phyloP scores from a whole-genome alignment of 2,797 vertebrate genomes.

The Coregonus ussuriensis region DNA sequence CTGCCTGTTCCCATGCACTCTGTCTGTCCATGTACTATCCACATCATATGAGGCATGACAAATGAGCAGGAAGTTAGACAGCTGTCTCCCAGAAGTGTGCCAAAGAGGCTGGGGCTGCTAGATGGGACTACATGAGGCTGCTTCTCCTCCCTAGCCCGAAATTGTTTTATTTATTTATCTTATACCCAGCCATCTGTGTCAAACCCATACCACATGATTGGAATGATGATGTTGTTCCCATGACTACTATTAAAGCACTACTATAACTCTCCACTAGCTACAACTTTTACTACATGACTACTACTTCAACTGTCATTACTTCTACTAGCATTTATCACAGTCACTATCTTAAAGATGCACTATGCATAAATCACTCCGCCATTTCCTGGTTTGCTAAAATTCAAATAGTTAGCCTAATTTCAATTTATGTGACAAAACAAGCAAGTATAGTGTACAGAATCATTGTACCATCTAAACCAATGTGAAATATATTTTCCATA shows the following conservation, averaged over 20 bases:
- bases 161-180: neutral
- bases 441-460: no score
- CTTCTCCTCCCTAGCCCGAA: neutral
- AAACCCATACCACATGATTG: slow-evolving; percentile 16
- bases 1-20: slow-evolving; percentile 17
- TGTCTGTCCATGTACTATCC: slow-evolving; percentile 18
- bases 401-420: no score
- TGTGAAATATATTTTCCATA: no score
- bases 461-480: no score
- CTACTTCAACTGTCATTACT: neutral
- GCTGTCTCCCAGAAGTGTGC: slow-evolving; percentile 9
- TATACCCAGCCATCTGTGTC: slow-evolving; percentile 15
- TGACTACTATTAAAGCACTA: neutral
- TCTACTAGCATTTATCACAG: no score
- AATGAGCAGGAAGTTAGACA: slow-evolving; percentile 35
- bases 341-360: no score
- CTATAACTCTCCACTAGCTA: neutral
- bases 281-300: neutral
- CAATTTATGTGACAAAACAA: no score
- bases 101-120: slow-evolving; percentile 15
- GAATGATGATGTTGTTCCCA: slow-evolving; percentile 13
- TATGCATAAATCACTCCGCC: no score
- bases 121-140: neutral
- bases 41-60: slow-evolving; percentile 30
- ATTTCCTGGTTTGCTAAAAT: no score